Evolutionary conservation across 2,888 invertebrate genomes (phyloP).

Genomic region (Lasioglossum zephyrum): DNA sequence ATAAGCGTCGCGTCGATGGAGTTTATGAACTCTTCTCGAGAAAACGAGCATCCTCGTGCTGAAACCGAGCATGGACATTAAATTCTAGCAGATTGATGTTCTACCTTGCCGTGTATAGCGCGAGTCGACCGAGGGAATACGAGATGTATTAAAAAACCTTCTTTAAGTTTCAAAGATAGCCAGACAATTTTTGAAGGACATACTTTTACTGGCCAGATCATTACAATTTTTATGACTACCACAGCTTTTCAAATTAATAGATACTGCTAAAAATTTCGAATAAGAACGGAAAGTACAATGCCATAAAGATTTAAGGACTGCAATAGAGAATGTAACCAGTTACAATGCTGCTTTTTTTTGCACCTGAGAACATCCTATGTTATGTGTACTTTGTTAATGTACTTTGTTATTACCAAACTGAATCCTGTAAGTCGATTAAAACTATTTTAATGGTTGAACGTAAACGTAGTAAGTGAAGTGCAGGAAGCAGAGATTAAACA

Average conservation of each 20-base stretch:
- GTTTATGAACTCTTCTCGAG: constrained; percentile 48
- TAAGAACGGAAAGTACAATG: neutral
- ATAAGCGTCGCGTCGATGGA: constrained; percentile 53
- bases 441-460: neutral
- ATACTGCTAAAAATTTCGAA: neutral
- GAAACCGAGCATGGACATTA: constrained; percentile 28
- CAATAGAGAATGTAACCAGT: neutral
- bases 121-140: neutral
- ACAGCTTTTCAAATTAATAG: neutral
- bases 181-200: neutral
- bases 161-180: neutral
- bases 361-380: no score
- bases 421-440: neutral
- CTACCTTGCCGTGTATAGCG: constrained; percentile 2
- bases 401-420: no score
- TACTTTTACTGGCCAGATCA: neutral
- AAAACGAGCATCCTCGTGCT: constrained; percentile 33
- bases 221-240: neutral
- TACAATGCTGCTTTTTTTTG: neutral
- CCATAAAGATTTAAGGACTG: neutral
- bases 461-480: neutral
- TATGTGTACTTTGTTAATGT: no score
- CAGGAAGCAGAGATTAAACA: neutral
- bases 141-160: neutral
- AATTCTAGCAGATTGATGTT: constrained; percentile 32